These are phyloP conservation scores for Corticium candelabrum DNA, from an alignment of 37 sponge, comb jelly and placozoan species.

Conservation along the genomic window DNA sequence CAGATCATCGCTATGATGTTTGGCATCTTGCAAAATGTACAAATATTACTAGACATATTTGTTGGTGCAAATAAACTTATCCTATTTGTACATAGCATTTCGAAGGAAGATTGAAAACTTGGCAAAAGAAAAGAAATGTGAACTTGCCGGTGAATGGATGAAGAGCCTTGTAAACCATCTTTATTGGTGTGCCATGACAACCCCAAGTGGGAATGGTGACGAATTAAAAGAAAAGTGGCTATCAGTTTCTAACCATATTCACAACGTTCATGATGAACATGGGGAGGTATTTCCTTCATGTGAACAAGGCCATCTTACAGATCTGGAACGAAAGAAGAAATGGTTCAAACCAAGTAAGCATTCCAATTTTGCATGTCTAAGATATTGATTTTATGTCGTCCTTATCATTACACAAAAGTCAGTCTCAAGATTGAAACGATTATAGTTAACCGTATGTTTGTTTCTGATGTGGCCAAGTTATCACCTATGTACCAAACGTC, in stretches of 20 bases:
- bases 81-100: background rate
- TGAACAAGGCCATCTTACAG: background rate
- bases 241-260: conserved; percentile 44
- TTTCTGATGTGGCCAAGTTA: conserved; percentile 14
- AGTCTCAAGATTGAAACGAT: conserved; percentile 29
- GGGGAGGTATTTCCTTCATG: conserved; percentile 15
- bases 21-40: too few species aligned
- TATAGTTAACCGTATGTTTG: conserved; percentile 10
- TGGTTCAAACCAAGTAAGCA: conserved; percentile 39
- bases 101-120: conserved; percentile 17
- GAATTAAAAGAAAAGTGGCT: conserved; percentile 35
- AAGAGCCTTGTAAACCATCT: conserved; percentile 42
- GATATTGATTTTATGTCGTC: background rate
- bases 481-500: conserved; percentile 35
- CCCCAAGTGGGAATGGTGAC: conserved; percentile 21
- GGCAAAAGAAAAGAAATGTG: conserved; percentile 38
- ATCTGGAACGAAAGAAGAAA: conserved; percentile 18
- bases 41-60: background rate
- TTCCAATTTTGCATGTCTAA: background rate
- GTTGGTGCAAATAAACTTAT: background rate
- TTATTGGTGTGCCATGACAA: conserved; percentile 48
- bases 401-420: conserved; percentile 29
- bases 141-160: conserved; percentile 23
- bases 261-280: conserved; percentile 19
- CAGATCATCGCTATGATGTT: background rate